Evolutionary conservation across 2,113 vertebrate genomes (phyloP).

Genomic region (Acinonyx jubatus): DNA sequence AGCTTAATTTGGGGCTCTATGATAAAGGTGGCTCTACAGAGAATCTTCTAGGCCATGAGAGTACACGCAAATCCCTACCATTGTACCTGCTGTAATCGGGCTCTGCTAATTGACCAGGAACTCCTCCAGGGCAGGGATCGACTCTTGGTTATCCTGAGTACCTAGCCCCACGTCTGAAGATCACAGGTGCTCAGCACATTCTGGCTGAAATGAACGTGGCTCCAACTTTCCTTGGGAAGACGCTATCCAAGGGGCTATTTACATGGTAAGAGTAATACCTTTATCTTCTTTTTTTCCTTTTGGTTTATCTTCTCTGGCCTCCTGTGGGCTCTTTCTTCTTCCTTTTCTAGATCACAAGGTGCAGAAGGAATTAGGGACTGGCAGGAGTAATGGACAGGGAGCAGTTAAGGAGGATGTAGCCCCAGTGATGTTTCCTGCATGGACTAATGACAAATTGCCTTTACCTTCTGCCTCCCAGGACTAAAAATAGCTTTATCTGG

Average conservation of each 20-base stretch:
- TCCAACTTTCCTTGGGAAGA: not conserved
- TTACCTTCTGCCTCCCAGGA: not conserved
- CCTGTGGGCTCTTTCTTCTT: not conserved
- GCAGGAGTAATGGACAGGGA: not conserved
- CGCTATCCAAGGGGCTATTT: not conserved
- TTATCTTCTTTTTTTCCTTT: not conserved
- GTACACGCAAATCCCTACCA: not conserved
- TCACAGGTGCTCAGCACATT: not conserved
- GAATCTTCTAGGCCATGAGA: not conserved
- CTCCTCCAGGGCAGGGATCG: not conserved
- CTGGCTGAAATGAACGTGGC: not conserved
- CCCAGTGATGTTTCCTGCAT: not conserved
- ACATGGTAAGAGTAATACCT: not conserved
- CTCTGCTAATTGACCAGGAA: not conserved
- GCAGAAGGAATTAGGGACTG: not conserved
- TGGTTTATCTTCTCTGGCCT: not conserved
- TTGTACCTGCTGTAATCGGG: fast-evolving
- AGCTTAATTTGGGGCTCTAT: not conserved
- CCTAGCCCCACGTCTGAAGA: not conserved
- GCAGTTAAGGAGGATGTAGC: not conserved
- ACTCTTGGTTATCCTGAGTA: not conserved
- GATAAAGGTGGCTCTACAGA: not conserved
- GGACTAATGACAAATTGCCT: not conserved
- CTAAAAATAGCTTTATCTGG: not conserved
- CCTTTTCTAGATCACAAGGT: not conserved